phyloP scores from a whole-genome alignment of 2,797 vertebrate species.

The Gouania willdenowi region DNA sequence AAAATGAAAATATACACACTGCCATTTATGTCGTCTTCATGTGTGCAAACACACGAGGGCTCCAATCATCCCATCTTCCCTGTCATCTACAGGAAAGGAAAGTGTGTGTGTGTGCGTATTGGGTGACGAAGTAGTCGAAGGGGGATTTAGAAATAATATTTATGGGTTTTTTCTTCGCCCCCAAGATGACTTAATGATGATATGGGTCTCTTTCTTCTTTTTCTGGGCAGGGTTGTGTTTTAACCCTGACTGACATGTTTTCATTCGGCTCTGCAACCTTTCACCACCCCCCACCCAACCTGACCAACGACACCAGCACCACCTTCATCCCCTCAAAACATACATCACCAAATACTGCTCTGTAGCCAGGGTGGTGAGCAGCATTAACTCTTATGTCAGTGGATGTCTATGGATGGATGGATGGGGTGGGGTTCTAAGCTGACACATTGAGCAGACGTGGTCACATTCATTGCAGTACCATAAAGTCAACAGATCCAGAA shows the following conservation, averaged over 20 bases:
- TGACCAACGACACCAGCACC: neutral
- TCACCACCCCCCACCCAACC: neutral
- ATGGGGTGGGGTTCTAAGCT: too few species aligned
- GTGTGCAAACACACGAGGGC: slow-evolving; percentile 50
- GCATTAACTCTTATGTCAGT: too few species aligned
- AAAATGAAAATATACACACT: slow-evolving; percentile 5
- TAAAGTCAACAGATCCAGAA: too few species aligned
- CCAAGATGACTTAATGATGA: slow-evolving; percentile 76
- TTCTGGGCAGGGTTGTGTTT: slow-evolving; percentile 64
- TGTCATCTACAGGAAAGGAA: slow-evolving; percentile 47
- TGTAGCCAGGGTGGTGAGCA: too few species aligned
- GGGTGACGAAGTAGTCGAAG: neutral
- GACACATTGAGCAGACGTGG: too few species aligned
- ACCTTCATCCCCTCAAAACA: slow-evolving; percentile 42
- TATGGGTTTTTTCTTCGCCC: slow-evolving; percentile 61
- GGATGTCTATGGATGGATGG: too few species aligned
- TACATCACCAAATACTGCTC: slow-evolving; percentile 27
- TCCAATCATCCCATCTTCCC: slow-evolving; percentile 60
- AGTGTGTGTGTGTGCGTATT: slow-evolving; percentile 20
- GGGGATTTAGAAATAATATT: slow-evolving; percentile 70
- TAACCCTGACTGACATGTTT: slow-evolving; percentile 74
- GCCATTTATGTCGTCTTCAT: slow-evolving; percentile 32
- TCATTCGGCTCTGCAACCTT: slow-evolving; percentile 46
- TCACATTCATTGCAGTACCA: too few species aligned
- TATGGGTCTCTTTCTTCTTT: slow-evolving; percentile 68